These are phyloP conservation scores for Fregetta grallaria DNA, from an alignment of 2,113 vertebrate genomes.

Conservation along the genomic window DNA sequence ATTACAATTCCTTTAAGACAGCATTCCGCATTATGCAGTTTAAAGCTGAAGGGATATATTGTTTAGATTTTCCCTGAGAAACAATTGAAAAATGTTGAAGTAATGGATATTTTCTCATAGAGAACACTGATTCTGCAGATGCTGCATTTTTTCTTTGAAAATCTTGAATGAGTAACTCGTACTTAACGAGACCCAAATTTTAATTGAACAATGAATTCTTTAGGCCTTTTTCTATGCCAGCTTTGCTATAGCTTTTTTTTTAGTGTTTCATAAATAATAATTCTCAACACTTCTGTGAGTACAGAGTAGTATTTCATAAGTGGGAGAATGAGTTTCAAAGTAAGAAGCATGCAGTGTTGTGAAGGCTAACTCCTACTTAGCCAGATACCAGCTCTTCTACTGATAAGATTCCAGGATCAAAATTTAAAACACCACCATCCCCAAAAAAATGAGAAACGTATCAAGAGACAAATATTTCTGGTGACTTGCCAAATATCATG, in stretches of 20 bases:
- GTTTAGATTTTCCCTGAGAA: slow-evolving; percentile 37
- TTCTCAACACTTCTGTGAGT: neutral
- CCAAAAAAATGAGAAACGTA: neutral
- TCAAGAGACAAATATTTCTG: neutral
- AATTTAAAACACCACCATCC: neutral
- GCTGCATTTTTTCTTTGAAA: slow-evolving; percentile 4
- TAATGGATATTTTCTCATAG: slow-evolving; percentile 24
- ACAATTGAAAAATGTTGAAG: slow-evolving; percentile 5
- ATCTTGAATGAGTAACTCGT: neutral
- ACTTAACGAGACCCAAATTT: neutral
- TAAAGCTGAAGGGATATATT: neutral
- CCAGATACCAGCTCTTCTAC: neutral
- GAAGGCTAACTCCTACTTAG: neutral
- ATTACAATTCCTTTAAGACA: slow-evolving; percentile 13
- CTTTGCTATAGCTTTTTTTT: neutral
- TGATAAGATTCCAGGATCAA: neutral
- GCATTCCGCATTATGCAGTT: neutral
- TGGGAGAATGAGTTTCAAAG: neutral
- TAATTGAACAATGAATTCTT: slow-evolving; percentile 37
- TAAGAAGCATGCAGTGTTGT: neutral
- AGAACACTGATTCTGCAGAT: slow-evolving; percentile 12
- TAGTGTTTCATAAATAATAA: neutral
- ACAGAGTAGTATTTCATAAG: neutral
- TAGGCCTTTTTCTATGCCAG: neutral
- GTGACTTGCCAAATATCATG: neutral